A percentile compares a stretch with the other conserved stretches of the same genome.
Evolutionary conservation across 2,113 vertebrate genomes (phyloP).

Genomic region (Protobothrops flavoviridis): DNA sequence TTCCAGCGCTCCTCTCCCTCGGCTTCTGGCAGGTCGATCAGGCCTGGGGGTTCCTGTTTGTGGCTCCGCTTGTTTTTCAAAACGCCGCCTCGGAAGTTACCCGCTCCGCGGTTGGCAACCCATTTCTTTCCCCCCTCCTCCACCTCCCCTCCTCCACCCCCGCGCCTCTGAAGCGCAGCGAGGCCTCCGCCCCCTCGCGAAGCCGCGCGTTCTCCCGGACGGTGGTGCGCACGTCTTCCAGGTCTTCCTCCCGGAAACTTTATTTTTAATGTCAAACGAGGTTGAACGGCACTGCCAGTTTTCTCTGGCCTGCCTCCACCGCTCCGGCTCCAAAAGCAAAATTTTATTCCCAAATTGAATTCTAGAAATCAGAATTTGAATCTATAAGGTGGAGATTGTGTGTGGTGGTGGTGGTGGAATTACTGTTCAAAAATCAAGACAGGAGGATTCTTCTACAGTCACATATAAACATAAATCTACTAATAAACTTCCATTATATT

Average conservation of each 20-base stretch:
- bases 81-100: not conserved
- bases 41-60: not conserved
- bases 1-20: not conserved
- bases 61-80: not conserved
- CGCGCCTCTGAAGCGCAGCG: not conserved
- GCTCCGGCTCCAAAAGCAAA: not conserved
- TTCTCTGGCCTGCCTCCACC: not conserved
- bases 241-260: not conserved
- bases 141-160: too few species aligned
- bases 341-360: not conserved
- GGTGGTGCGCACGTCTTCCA: not conserved
- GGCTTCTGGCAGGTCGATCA: not conserved
- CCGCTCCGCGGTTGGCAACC: not conserved
- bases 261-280: not conserved
- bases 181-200: not conserved
- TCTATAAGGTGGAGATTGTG: not conserved
- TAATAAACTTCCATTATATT: not conserved
- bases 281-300: not conserved
- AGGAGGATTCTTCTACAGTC: not conserved
- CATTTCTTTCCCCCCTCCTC: not conserved
- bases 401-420: not conserved
- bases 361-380: not conserved
- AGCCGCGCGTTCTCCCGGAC: not conserved
- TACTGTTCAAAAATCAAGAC: not conserved
- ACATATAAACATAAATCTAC: not conserved